Evolutionary conservation across 2,797 vertebrate species (phyloP), one percentile per base, ranked within the genome.

Genomic region (Siniperca undulata): DNA sequence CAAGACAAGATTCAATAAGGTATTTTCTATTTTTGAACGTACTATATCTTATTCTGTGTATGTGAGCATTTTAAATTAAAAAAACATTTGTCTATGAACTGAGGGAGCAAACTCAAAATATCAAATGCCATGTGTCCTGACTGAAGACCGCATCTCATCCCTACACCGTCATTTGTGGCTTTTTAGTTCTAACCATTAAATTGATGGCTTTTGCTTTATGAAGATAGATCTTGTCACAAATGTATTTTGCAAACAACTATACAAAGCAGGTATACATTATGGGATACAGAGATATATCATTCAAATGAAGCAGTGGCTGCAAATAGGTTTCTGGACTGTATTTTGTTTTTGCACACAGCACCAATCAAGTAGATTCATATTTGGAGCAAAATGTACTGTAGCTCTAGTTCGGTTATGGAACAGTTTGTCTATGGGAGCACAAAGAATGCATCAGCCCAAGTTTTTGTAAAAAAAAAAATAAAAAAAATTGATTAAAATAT

Each of bases 111-210:
- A 70, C 50, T 17, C 20, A 3, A 53, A 22, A 38, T 53, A 50
- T 67, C 46, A 36, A n/a, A 69, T 36, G 48, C 36, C 66, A 52
- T 52, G 19, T 16, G 17, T 22, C 46, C 48, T 13, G 14, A 20
- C 34, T 40, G 50, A 42, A 17, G 42, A 24, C 52, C 34, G n/a
- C 68, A 40, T 40, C 68, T 53, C 50, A 22, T 38, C 50, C 50
- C 67, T n/a, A 2, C 67, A 9, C 36, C 52, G 12, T 40, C 22
- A 10, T 70, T 53, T 55, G 36, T 40, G 68, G 22, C 50, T 3
- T 53, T 53, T 69, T 30, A 53, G 68, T 24, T 40, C 68, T 70
- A 55, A 70, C 68, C 68, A 27, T 70, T 17, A 55, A 70, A 70
- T 70, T 70, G 68, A n/a, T 27, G 52, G 52, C n/a, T 70, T 53